Conservation (phyloP, 2,797 vertebrate genomes). For the Amniataba percoides region DNA sequence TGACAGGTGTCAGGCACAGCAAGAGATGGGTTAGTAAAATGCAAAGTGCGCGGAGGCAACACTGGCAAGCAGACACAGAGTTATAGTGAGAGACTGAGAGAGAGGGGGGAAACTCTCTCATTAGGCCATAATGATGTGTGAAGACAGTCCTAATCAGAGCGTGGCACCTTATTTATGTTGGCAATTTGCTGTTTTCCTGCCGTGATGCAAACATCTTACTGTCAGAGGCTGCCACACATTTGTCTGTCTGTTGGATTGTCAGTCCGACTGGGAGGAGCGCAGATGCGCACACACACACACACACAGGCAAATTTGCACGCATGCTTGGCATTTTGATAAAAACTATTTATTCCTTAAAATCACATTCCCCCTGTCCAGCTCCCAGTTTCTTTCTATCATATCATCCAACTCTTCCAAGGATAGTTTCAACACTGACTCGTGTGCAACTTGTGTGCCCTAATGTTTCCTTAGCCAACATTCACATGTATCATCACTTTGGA, state of each 20-base stretch:
- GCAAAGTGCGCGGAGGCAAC: slow-evolving; percentile 59
- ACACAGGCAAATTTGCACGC: slow-evolving; percentile 1
- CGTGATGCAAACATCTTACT: slow-evolving; percentile 75
- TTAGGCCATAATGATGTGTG: slow-evolving; percentile 87
- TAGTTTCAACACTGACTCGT: slow-evolving; percentile 39
- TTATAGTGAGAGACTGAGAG: slow-evolving; percentile 53
- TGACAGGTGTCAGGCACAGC: slow-evolving; percentile 79
- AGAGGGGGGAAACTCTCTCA: slow-evolving; percentile 78
- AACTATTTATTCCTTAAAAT: slow-evolving; percentile 3
- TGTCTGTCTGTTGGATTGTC: slow-evolving; percentile 63
- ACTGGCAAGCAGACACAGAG: slow-evolving; percentile 39
- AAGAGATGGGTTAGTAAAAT: slow-evolving; percentile 63
- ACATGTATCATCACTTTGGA: slow-evolving; percentile 40
- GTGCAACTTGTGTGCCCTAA: slow-evolving; percentile 29
- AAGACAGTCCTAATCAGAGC: slow-evolving; percentile 86
- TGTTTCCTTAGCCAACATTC: slow-evolving; percentile 50
- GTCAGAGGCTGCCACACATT: slow-evolving; percentile 71
- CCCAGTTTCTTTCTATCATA: not conserved
- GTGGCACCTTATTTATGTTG: slow-evolving; percentile 88
- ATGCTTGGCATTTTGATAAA: slow-evolving; percentile 22
- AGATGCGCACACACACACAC: not conserved
- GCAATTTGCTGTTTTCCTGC: slow-evolving; percentile 85
- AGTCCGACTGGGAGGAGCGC: slow-evolving; percentile 25
- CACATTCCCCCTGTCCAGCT: not conserved
- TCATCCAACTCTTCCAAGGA: slow-evolving; percentile 23